Evolutionary conservation across 2,888 invertebrate species (phyloP).

Genomic region (Oscheius sp.): DNA sequence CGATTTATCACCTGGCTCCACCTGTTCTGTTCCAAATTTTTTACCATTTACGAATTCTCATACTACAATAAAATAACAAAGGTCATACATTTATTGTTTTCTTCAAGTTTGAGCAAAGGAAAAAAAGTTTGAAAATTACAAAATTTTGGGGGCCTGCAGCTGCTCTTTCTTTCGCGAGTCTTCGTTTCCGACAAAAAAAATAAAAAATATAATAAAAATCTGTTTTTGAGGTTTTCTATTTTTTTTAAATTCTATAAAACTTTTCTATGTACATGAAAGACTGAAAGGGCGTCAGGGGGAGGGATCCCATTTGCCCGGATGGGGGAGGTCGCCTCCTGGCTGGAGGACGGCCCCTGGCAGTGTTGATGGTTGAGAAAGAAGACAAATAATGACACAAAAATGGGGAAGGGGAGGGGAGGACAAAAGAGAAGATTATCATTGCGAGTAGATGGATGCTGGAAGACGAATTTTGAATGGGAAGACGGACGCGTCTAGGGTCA

Average conservation of each 20-base stretch:
- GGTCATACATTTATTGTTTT: slow-evolving; percentile 8
- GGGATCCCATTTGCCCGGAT: too few species aligned
- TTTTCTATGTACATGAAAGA: slow-evolving; percentile 12
- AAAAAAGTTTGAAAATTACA: neutral
- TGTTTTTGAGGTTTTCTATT: neutral
- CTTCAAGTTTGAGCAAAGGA: slow-evolving; percentile 12
- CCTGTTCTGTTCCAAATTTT: too few species aligned
- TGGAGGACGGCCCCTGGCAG: too few species aligned
- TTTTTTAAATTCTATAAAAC: neutral
- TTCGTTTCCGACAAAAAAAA: neutral
- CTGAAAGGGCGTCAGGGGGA: slow-evolving; percentile 4
- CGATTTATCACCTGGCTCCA: too few species aligned
- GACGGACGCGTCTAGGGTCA: slow-evolving; percentile 16
- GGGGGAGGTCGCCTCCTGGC: too few species aligned
- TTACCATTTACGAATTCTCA: neutral
- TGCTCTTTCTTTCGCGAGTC: neutral
- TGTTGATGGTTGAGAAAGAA: too few species aligned
- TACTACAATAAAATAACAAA: neutral
- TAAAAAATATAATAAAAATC: neutral
- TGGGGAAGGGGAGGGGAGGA: too few species aligned
- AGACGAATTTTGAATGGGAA: neutral
- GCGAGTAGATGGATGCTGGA: slow-evolving; percentile 13
- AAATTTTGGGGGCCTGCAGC: too few species aligned
- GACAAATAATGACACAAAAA: too few species aligned
- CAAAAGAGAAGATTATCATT: neutral